Conservation (phyloP, 2,797 vertebrate species). For the Xyrichtys novacula region DNA sequence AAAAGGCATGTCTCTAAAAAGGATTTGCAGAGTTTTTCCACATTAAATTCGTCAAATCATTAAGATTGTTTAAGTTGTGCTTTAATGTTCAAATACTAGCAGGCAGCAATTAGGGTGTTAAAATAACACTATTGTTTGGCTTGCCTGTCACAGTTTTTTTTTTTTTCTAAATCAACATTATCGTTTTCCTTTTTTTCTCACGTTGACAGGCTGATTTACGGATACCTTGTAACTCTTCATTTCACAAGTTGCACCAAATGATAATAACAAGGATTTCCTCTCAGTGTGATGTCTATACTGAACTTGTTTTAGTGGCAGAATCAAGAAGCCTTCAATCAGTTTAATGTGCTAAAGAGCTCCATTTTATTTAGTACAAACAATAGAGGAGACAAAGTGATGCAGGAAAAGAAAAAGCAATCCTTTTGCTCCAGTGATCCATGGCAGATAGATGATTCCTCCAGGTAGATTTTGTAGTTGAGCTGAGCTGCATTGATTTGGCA, state of each 20-base stretch:
- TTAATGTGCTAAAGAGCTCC: conserved; percentile 65
- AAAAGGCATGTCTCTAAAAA: not conserved
- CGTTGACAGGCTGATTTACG: conserved; percentile 3
- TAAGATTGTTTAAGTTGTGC: not conserved
- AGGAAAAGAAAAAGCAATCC: conserved; percentile 76
- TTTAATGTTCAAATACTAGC: too few relatives aligned
- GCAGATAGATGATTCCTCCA: conserved; percentile 96
- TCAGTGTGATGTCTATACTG: not conserved
- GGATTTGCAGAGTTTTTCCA: not conserved
- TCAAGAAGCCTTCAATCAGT: conserved; percentile 56
- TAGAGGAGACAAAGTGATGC: conserved; percentile 42
- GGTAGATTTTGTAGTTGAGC: conserved; percentile 93
- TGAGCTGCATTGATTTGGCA: conserved; percentile 97
- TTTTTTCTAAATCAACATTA: too few relatives aligned
- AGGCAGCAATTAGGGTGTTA: too few relatives aligned
- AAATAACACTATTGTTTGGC: too few relatives aligned
- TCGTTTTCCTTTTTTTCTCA: not conserved
- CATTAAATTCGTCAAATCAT: not conserved
- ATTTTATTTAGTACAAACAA: conserved; percentile 64
- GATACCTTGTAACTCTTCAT: not conserved
- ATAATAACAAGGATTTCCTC: conserved; percentile 22
- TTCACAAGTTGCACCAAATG: conserved; percentile 6
- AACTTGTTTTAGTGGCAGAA: conserved; percentile 49
- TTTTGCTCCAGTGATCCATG: conserved; percentile 87
- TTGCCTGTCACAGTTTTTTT: too few relatives aligned